Evolutionary conservation across 2,888 invertebrate species (phyloP).

Genomic region (Drosophila affinis): DNA sequence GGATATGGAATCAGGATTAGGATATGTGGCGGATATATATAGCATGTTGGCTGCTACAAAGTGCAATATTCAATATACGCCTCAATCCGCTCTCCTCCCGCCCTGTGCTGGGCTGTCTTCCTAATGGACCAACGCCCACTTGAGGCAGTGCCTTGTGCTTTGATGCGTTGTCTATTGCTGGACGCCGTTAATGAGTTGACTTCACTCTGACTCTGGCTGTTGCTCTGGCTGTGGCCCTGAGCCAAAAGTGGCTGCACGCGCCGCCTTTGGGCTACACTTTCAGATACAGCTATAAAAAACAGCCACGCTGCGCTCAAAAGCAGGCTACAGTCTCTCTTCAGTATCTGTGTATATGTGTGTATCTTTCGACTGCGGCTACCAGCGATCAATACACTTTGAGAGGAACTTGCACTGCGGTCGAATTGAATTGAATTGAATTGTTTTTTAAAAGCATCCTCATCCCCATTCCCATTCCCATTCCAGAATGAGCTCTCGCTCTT

Average conservation of each 20-base stretch:
- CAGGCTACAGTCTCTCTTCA: constrained; percentile 26
- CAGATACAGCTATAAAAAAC: too few relatives aligned
- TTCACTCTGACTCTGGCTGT: not conserved
- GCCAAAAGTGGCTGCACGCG: constrained; percentile 69
- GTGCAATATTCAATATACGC: not conserved
- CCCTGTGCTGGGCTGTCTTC: not conserved
- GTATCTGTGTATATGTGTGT: too few relatives aligned
- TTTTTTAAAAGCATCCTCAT: too few relatives aligned
- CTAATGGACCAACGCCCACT: constrained; percentile 53
- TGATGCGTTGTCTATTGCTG: constrained; percentile 50
- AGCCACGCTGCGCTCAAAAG: constrained; percentile 65
- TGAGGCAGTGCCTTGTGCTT: constrained; percentile 3
- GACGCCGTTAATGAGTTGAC: constrained; percentile 30
- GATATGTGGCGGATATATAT: constrained; percentile 70
- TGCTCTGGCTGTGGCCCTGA: not conserved
- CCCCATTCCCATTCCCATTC: too few relatives aligned
- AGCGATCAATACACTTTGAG: too few relatives aligned
- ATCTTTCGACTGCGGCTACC: not conserved
- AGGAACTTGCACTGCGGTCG: too few relatives aligned
- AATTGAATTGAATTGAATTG: too few relatives aligned
- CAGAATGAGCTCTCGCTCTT: too few relatives aligned
- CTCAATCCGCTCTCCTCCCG: too few relatives aligned
- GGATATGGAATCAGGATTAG: constrained; percentile 15
- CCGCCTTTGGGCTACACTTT: not conserved
- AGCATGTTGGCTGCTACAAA: constrained; percentile 65